Evolutionary conservation across 1,140 invertebrate genomes (phyloP).

Genomic region (Drepana arcuata): DNA sequence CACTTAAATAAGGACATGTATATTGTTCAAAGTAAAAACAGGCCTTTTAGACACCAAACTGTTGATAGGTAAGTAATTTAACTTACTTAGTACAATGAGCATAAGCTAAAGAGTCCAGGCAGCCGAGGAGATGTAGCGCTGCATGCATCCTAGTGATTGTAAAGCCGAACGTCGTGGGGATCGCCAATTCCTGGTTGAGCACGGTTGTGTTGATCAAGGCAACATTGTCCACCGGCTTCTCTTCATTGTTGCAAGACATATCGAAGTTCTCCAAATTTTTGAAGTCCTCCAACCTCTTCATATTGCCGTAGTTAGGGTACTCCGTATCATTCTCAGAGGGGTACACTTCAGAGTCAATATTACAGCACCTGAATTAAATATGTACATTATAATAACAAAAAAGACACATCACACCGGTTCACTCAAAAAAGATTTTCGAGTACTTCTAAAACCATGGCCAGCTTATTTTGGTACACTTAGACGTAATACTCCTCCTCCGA

Average conservation of each 20-base stretch:
- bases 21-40: too few relatives aligned
- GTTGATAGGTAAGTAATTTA: conserved; percentile 16
- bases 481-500: too few relatives aligned
- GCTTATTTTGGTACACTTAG: too few relatives aligned
- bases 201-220: conserved; percentile 70
- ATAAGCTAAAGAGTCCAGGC: conserved; percentile 90
- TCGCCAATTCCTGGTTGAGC: conserved; percentile 83
- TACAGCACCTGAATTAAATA: conserved; percentile 46
- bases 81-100: conserved; percentile 81
- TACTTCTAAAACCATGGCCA: too few relatives aligned
- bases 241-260: conserved; percentile 31
- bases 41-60: too few relatives aligned
- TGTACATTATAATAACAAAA: too few relatives aligned
- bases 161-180: conserved; percentile 81
- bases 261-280: conserved; percentile 49
- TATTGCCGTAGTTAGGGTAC: conserved; percentile 50
- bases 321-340: conserved; percentile 33
- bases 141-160: conserved; percentile 87
- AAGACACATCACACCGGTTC: too few relatives aligned
- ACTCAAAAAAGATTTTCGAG: too few relatives aligned
- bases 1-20: too few relatives aligned
- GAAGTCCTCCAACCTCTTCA: conserved; percentile 55
- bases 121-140: conserved; percentile 90
- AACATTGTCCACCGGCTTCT: conserved; percentile 29
- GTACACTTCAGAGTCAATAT: conserved; percentile 36